phyloP scores from a whole-genome alignment of 2,888 invertebrate genomes.

The Blastobasis adustella region DNA sequence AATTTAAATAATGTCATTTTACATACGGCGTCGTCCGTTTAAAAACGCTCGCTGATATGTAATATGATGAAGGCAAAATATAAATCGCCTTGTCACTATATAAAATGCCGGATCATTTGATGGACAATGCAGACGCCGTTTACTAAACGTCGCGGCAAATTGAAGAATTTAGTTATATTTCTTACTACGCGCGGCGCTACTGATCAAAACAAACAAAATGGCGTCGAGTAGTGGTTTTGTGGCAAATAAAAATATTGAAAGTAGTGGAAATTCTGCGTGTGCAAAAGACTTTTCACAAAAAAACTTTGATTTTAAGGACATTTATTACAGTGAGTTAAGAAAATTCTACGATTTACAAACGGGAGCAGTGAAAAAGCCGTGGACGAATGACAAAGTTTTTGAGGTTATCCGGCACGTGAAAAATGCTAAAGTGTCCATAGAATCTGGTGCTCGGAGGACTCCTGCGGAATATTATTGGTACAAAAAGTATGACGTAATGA shows the following conservation, averaged over 20 bases:
- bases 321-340: background rate
- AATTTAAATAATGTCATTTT: background rate
- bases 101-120: background rate
- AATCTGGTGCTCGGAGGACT: background rate
- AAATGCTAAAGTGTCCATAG: background rate
- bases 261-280: background rate
- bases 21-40: background rate
- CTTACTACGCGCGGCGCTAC: background rate
- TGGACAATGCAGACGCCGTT: background rate
- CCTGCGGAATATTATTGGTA: conserved; percentile 2
- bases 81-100: background rate
- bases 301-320: conserved; percentile 1
- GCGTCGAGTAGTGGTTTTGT: background rate
- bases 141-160: background rate
- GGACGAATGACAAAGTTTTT: conserved; percentile 1
- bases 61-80: background rate
- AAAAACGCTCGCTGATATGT: background rate
- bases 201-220: background rate
- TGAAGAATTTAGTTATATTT: background rate
- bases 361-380: conserved; percentile 1
- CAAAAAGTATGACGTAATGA: conserved; percentile 7
- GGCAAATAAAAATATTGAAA: background rate
- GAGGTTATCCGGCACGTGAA: background rate
- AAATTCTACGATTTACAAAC: conserved; percentile 1
- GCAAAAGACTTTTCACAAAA: background rate